Percentiles rank a stretch among this genome's conserved stretches.
phyloP scores from a whole-genome alignment of 1,140 invertebrate genomes.

The Drosophila pseudoananassae region DNA sequence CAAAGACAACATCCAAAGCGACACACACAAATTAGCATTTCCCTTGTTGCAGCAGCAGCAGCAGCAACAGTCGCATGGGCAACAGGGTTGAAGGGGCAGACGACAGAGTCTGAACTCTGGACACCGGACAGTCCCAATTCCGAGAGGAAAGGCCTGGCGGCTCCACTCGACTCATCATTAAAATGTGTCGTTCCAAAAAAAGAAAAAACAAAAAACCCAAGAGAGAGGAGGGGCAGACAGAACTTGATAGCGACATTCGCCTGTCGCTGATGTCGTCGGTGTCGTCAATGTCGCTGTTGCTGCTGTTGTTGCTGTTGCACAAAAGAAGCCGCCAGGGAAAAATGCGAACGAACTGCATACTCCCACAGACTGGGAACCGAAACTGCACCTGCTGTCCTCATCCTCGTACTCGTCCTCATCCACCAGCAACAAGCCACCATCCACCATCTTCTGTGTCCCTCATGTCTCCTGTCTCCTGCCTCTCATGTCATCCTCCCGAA shows the following conservation, averaged over 20 bases:
- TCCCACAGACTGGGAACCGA: slow-evolving; percentile 60
- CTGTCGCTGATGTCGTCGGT: slow-evolving; percentile 65
- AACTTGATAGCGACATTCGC: slow-evolving; percentile 78
- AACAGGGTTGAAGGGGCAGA: not conserved
- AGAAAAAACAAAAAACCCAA: not conserved
- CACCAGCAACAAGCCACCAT: not conserved
- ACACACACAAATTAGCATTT: slow-evolving; percentile 82
- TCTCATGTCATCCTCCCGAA: slow-evolving; percentile 16
- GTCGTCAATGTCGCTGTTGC: slow-evolving; percentile 76
- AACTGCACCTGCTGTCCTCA: slow-evolving; percentile 55
- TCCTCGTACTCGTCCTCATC: slow-evolving; percentile 1
- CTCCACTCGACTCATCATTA: slow-evolving; percentile 73
- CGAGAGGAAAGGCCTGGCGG: slow-evolving; percentile 42
- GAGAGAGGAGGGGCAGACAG: slow-evolving; percentile 31
- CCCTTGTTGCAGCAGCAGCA: slow-evolving; percentile 66
- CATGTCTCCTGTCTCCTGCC: not conserved
- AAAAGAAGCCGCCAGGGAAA: slow-evolving; percentile 66
- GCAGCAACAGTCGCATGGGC: not conserved
- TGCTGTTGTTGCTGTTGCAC: slow-evolving; percentile 54
- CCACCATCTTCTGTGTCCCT: slow-evolving; percentile 1
- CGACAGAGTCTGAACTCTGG: slow-evolving; percentile 29
- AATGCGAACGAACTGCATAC: slow-evolving; percentile 77
- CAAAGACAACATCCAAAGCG: slow-evolving; percentile 54
- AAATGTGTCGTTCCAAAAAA: slow-evolving; percentile 75
- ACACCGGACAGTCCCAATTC: slow-evolving; percentile 50